A percentile compares a stretch with the other conserved stretches of the same genome.
Conservation (phyloP, 2,888 invertebrate species). For the Aleiodes testaceus region DNA sequence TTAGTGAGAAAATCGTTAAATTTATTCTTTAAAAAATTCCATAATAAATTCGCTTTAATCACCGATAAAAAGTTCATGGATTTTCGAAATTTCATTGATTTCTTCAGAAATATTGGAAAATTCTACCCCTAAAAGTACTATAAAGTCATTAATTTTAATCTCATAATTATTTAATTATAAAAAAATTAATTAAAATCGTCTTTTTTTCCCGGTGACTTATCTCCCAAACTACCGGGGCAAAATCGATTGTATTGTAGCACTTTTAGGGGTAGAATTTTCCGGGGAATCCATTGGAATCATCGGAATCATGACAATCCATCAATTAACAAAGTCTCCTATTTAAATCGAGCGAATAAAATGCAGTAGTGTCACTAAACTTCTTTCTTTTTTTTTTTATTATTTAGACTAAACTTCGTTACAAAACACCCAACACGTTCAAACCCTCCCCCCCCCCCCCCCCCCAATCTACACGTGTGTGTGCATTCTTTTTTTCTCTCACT, state of each 20-base stretch:
- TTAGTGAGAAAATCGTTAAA: no score
- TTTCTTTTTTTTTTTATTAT: no score
- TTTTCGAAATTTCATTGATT: neutral
- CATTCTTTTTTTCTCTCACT: conserved; percentile 30
- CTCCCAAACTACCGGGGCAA: no score
- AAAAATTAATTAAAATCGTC: no score
- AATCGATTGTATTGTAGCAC: no score
- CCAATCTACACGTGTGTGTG: conserved; percentile 37
- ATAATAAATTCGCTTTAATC: no score
- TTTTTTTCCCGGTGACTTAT: no score
- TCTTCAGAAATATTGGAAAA: neutral
- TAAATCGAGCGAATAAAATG: conserved; percentile 40
- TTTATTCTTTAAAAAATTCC: no score
- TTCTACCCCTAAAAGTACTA: neutral
- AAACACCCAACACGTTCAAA: conserved; percentile 53
- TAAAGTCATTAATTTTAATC: neutral
- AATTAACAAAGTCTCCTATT: no score
- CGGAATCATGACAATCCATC: neutral
- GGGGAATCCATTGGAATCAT: neutral
- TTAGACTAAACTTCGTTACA: conserved; percentile 54
- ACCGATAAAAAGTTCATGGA: neutral
- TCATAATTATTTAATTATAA: no score
- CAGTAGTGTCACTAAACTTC: conserved; percentile 45
- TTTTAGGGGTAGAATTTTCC: neutral
- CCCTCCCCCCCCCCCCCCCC: conserved; percentile 6